Conservation (phyloP, 2,888 invertebrate species). For the Cyaniris semiargus region DNA sequence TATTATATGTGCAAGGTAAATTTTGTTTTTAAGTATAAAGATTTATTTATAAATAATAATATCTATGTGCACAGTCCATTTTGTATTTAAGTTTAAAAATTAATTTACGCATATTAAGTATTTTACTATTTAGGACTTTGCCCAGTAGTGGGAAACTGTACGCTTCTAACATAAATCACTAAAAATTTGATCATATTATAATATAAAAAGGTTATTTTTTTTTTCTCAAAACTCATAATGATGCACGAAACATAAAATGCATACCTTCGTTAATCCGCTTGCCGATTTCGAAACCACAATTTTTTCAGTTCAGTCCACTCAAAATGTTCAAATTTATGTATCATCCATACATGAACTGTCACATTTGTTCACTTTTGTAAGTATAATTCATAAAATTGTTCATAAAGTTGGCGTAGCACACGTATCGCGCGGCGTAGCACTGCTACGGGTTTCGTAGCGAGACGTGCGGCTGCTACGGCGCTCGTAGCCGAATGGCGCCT, state of each 20-base stretch:
- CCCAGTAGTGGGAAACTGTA: too few relatives aligned
- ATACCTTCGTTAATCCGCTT: neutral
- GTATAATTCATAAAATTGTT: neutral
- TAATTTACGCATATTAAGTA: too few relatives aligned
- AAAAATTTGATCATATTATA: too few relatives aligned
- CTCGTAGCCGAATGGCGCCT: constrained; percentile 56
- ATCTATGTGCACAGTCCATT: too few relatives aligned
- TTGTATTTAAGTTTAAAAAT: too few relatives aligned
- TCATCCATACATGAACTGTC: neutral
- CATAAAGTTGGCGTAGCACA: constrained; percentile 30
- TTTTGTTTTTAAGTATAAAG: neutral
- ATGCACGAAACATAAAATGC: neutral
- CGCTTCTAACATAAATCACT: too few relatives aligned
- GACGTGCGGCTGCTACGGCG: constrained; percentile 57
- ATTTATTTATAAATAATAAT: too few relatives aligned
- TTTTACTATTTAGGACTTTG: too few relatives aligned
- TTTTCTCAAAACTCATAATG: too few relatives aligned
- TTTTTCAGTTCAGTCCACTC: neutral
- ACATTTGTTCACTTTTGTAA: constrained; percentile 6
- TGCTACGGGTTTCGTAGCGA: constrained; percentile 52
- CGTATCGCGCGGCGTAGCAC: constrained; percentile 39
- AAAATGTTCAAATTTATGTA: neutral
- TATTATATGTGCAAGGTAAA: neutral
- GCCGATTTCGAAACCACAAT: neutral
- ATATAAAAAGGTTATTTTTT: too few relatives aligned